phyloP scores from a whole-genome alignment of 1,140 invertebrate genomes.

The Gyrodactylus bullatarudis region DNA sequence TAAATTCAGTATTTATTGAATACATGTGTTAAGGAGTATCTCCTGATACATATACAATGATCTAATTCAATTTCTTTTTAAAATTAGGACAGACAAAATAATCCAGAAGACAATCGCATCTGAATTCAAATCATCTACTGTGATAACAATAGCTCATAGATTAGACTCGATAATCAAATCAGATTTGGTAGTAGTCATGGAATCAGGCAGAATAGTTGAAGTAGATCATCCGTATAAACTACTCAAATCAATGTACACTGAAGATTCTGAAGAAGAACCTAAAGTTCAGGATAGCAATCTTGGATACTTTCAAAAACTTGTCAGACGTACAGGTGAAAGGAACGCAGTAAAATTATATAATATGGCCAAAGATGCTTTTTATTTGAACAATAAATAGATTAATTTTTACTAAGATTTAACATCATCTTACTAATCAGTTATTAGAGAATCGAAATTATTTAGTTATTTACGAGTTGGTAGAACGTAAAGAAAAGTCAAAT shows the following conservation, averaged over 20 bases:
- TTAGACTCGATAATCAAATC: constrained; percentile 22
- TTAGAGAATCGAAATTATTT: too few species aligned
- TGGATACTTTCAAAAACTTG: neutral
- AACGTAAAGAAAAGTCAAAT: too few species aligned
- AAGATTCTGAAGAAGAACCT: neutral
- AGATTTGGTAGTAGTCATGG: constrained; percentile 18
- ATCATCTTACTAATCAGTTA: too few species aligned
- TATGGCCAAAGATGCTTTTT: neutral
- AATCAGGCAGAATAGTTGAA: neutral
- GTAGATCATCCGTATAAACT: neutral
- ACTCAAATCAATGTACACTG: neutral
- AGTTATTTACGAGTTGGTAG: too few species aligned
- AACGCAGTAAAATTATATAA: neutral
- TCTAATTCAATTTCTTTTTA: neutral
- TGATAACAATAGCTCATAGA: constrained; percentile 17
- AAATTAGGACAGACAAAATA: constrained; percentile 13
- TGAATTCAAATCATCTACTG: constrained; percentile 13
- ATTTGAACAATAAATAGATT: neutral
- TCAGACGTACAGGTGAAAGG: neutral
- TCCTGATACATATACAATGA: neutral
- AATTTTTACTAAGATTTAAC: neutral
- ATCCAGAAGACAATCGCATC: constrained; percentile 14
- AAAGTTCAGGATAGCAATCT: neutral
- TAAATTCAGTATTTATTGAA: neutral
- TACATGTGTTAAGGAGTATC: neutral